Percentiles rank a stretch among this genome's conserved stretches.
Conservation (phyloP, 2,113 vertebrate species). For the Gnathonemus longibarbis region DNA sequence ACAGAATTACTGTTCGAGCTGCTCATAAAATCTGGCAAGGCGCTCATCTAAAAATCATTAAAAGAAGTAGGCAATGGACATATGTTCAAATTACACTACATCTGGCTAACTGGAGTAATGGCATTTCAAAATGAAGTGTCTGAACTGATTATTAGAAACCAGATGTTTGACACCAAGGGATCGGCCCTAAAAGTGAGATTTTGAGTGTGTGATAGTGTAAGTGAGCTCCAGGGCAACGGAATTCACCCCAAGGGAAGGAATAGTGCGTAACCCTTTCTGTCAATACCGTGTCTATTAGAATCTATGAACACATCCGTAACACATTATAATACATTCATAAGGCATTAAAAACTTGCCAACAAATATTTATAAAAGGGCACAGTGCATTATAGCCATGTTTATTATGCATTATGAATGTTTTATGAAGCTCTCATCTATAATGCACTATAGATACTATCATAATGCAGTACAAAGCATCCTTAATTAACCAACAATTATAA, state of each 20-base stretch:
- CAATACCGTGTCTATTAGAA: neutral
- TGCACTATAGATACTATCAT: neutral
- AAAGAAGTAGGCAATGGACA: neutral
- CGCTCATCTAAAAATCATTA: neutral
- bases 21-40: constrained; percentile 3
- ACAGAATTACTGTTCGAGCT: neutral
- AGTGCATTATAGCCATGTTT: neutral
- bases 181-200: neutral
- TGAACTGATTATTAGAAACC: constrained; percentile 9
- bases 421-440: neutral
- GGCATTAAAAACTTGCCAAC: neutral
- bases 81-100: constrained; percentile 11
- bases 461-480: neutral
- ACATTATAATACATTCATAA: neutral
- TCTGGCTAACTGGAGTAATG: constrained; percentile 6
- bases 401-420: neutral
- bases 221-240: neutral
- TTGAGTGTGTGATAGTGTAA: neutral
- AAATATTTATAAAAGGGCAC: neutral
- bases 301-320: neutral
- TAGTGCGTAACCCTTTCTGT: neutral
- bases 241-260: neutral
- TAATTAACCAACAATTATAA: neutral
- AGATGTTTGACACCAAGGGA: neutral
- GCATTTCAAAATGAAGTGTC: constrained; percentile 1